Evolutionary conservation across 2,113 vertebrate species (phyloP), one percentile per base, ranked within the genome.

Genomic region (Aphyosemion australe): DNA sequence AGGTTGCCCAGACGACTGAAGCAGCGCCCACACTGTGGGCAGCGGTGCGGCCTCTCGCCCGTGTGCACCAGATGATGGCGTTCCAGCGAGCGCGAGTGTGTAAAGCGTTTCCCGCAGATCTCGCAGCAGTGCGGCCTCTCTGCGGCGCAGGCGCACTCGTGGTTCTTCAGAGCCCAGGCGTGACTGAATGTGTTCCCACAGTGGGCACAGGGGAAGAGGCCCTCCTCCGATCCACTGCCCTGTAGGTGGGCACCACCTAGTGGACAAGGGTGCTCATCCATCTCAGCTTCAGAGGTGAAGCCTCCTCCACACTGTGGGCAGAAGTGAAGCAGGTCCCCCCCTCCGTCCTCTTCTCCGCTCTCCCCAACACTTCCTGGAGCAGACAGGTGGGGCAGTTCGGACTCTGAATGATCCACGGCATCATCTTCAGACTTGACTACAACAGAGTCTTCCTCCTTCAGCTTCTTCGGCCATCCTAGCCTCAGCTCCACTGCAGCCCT

Each of bases 31-130:
- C 93, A 94, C 46, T 93, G 89, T 0, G 84, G 84, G 70, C 94
- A 95, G 12, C 83, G 79, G 72, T 92, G 92, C 1, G 92, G 91
- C 48, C 90, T 87, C 88, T 96, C 96, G 0, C 96, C 94, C 0
- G 96, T 97, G 90, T 98, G 96, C 65, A 97, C 95, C 59, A 96
- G 92, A 18, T 95, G 95, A 83, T 98, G 96, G n/a, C 96, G 94
- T 75, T 95, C 95, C 20, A 98, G 91, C 10, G 96, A 96, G 77
- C 95, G 96, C 0, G 95, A 95, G 76, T 97, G 96, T 0, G 95
- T 95, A 88, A 98, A 97, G 49, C 95, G 91, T 65, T 97, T 97
- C 0, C 95, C 95, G 2, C 96, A 98, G 37, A 96, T 94, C 0
- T 94, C 92, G 14, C 96, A 98, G 77, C 94, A 93, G 83, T 98